Evolutionary conservation across 2,113 vertebrate species (phyloP).

Genomic region (Eptesicus fuscus): DNA sequence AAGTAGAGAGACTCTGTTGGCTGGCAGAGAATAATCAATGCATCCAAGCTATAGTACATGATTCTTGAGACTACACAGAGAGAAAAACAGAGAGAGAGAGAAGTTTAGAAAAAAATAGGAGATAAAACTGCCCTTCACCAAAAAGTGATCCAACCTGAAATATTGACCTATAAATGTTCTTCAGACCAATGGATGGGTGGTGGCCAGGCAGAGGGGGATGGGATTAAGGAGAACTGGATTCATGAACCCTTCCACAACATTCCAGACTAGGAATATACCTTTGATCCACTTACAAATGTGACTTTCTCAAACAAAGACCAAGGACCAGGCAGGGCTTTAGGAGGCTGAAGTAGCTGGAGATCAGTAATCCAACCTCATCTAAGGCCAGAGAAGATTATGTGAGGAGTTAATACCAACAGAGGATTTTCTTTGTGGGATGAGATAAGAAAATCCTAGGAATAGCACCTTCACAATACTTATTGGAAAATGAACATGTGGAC

Average conservation of each 20-base stretch:
- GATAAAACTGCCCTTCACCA: background rate
- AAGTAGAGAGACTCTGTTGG: background rate
- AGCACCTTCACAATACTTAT: accelerated
- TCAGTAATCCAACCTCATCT: background rate
- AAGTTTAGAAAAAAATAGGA: background rate
- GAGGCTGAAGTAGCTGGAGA: background rate
- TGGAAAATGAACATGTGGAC: background rate
- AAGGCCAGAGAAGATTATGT: background rate
- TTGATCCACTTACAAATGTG: background rate
- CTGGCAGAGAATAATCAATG: background rate
- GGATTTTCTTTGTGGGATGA: background rate
- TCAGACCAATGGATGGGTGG: background rate
- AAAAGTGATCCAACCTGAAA: background rate
- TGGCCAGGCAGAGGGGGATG: background rate
- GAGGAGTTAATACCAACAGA: background rate
- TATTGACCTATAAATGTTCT: background rate
- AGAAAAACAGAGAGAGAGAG: background rate
- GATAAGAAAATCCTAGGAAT: background rate
- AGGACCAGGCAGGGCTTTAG: background rate
- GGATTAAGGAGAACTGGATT: background rate
- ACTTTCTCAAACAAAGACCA: background rate
- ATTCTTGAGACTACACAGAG: background rate
- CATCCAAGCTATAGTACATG: background rate
- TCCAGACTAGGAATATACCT: background rate
- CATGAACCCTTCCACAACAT: background rate